A percentile compares a stretch with the other conserved stretches of the same genome.
phyloP scores from a whole-genome alignment of 37 sponge, comb jelly and placozoan species.

The Geodia barretti region DNA sequence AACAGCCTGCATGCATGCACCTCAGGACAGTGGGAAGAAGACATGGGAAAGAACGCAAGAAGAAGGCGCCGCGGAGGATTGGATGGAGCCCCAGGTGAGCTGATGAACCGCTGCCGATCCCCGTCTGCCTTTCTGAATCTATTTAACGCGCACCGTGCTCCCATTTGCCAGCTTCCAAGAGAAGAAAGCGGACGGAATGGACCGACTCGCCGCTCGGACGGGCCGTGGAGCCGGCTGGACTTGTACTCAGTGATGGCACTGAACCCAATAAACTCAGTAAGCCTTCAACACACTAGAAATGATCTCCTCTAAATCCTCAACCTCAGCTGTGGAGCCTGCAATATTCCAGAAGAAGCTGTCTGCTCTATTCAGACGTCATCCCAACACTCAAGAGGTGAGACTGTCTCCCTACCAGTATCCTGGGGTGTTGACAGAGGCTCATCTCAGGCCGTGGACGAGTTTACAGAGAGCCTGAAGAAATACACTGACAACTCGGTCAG shows the following conservation, averaged over 20 bases:
- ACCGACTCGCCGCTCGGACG: conserved; percentile 26
- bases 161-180: conserved; percentile 19
- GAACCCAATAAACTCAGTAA: conserved; percentile 32
- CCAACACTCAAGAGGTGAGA: conserved; percentile 7
- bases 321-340: conserved; percentile 48
- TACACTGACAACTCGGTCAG: conserved; percentile 22
- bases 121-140: background rate
- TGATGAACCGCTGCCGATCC: conserved; percentile 15
- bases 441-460: conserved; percentile 11
- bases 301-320: background rate
- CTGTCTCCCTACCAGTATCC: no score
- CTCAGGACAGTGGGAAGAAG: conserved; percentile 1
- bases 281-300: background rate
- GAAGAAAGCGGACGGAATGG: conserved; percentile 1
- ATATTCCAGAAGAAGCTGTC: conserved; percentile 46
- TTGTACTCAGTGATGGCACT: conserved; percentile 14
- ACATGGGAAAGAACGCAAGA: no score
- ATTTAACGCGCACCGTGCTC: background rate
- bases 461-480: conserved; percentile 13
- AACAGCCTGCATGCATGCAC: background rate
- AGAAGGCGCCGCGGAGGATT: conserved; percentile 4
- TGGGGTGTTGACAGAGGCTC: no score
- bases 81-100: background rate
- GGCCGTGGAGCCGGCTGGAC: conserved; percentile 30
- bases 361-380: conserved; percentile 10